These are phyloP conservation scores for Chrysodeixis includens DNA, from an alignment of 2,888 invertebrate species.

Conservation along the genomic window DNA sequence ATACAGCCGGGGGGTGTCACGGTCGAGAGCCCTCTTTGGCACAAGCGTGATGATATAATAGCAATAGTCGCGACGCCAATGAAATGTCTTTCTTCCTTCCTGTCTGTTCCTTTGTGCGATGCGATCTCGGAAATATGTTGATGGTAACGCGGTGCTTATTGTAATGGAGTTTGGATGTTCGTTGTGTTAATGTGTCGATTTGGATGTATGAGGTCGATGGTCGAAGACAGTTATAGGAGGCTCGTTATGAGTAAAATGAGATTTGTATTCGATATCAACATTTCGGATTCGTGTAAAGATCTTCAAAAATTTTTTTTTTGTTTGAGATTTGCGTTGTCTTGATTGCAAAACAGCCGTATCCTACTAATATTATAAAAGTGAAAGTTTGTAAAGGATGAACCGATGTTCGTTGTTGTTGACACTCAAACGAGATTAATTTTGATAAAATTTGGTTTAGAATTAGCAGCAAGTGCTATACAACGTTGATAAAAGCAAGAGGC, in stretches of 20 bases:
- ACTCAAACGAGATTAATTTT: too few relatives aligned
- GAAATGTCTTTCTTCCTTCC: conserved; percentile 81
- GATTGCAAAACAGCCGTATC: too few relatives aligned
- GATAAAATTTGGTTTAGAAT: too few relatives aligned
- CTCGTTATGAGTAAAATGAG: not conserved
- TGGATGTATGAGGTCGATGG: conserved; percentile 19
- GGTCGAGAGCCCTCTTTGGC: conserved; percentile 64
- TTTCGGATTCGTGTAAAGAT: too few relatives aligned
- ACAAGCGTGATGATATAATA: conserved; percentile 73
- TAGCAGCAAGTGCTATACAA: too few relatives aligned
- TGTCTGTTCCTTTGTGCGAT: conserved; percentile 69
- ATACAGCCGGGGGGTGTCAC: conserved; percentile 66
- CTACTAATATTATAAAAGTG: too few relatives aligned
- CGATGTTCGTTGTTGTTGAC: too few relatives aligned
- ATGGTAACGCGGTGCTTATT: conserved; percentile 58
- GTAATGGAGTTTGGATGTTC: conserved; percentile 55
- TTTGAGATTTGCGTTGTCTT: too few relatives aligned
- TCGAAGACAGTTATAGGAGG: not conserved
- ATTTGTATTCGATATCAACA: too few relatives aligned
- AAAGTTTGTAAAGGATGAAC: too few relatives aligned
- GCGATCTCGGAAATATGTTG: conserved; percentile 62
- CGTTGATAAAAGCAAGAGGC: too few relatives aligned
- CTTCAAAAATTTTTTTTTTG: too few relatives aligned
- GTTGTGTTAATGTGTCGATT: conserved; percentile 25
- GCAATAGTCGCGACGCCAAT: conserved; percentile 74